Evolutionary conservation across 2,888 invertebrate species (phyloP).

Genomic region (Leptinotarsa peninsularis): DNA sequence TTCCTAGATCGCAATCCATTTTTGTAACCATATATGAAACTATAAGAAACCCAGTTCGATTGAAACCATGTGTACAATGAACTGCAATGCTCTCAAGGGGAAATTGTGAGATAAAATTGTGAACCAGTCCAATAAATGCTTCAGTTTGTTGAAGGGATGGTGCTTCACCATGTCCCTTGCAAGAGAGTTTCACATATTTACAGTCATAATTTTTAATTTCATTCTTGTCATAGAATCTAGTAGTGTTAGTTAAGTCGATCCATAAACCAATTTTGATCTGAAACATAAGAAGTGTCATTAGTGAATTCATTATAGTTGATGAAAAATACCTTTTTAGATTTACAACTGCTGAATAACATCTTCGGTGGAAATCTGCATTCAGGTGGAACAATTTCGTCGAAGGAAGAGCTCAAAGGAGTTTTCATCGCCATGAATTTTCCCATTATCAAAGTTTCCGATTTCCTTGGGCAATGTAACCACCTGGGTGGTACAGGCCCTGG

Average conservation of each 20-base stretch:
- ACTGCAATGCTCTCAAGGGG: constrained; percentile 85
- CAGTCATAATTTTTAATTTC: constrained; percentile 82
- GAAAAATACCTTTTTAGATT: constrained; percentile 77
- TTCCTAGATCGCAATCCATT: constrained; percentile 85
- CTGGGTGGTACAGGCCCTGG: constrained; percentile 83
- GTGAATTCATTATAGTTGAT: not conserved
- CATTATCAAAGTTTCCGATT: constrained; percentile 77
- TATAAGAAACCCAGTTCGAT: constrained; percentile 96
- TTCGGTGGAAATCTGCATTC: constrained; percentile 86
- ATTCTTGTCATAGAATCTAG: constrained; percentile 88
- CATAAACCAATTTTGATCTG: constrained; percentile 91
- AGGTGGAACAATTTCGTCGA: constrained; percentile 86
- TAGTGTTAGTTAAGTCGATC: constrained; percentile 97
- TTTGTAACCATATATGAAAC: constrained; percentile 90
- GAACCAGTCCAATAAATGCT: constrained; percentile 85
- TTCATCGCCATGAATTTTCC: constrained; percentile 94
- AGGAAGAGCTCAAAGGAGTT: constrained; percentile 88
- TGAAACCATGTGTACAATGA: constrained; percentile 99
- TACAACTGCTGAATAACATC: constrained; percentile 87
- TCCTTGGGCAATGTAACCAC: constrained; percentile 90
- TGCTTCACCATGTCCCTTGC: constrained; percentile 92
- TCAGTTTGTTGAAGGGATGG: constrained; percentile 87
- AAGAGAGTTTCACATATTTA: constrained; percentile 88
- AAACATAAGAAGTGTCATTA: constrained; percentile 18
- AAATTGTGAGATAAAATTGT: constrained; percentile 81